Conservation (phyloP, 2,797 vertebrate genomes). For the Pseudochromis fuscus region DNA sequence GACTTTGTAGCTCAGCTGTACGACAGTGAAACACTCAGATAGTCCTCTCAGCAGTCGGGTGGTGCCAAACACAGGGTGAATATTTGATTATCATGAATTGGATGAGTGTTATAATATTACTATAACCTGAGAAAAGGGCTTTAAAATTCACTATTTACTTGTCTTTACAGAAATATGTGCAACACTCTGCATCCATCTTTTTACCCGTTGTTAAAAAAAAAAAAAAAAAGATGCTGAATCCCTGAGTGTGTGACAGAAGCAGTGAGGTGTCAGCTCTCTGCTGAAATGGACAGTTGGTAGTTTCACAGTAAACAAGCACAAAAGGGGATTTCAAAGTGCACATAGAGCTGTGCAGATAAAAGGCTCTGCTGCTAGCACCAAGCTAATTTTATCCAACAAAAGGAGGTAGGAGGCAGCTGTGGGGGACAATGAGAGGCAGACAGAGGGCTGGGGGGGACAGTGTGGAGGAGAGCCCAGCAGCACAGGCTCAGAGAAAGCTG, state of each 20-base stretch:
- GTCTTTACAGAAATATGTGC: no score
- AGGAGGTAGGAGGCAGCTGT: conserved; percentile 76
- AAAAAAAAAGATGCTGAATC: no score
- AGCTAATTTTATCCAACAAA: conserved; percentile 79
- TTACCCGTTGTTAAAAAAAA: no score
- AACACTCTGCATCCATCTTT: no score
- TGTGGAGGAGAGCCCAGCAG: not conserved
- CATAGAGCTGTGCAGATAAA: conserved; percentile 47
- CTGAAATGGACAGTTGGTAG: not conserved
- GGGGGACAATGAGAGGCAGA: conserved; percentile 67
- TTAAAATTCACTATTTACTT: no score
- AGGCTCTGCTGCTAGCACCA: conserved; percentile 40
- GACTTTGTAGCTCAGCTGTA: no score
- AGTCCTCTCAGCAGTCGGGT: no score
- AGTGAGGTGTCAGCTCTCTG: not conserved
- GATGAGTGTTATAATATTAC: no score
- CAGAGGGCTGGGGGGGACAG: not conserved
- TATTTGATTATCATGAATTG: no score
- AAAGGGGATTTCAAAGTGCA: conserved; percentile 21
- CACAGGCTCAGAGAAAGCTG: conserved; percentile 4
- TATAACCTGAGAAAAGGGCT: no score
- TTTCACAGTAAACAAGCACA: conserved; percentile 18
- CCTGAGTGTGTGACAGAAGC: not conserved
- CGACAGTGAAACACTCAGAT: no score
- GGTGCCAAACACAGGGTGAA: no score